Conservation (phyloP, 2,888 invertebrate species). For the Heliconius cydno region DNA sequence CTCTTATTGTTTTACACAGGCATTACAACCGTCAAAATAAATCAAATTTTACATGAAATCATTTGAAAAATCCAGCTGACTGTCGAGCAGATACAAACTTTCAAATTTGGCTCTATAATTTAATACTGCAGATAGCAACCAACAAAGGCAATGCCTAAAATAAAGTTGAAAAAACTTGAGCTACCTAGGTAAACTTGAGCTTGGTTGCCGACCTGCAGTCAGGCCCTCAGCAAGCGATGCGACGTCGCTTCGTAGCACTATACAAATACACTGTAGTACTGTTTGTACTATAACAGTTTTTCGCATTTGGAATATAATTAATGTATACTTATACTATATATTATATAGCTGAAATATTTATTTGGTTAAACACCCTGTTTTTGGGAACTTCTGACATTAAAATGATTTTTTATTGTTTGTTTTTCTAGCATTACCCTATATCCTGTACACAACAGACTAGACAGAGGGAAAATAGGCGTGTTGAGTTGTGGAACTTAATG, state of each 20-base stretch:
- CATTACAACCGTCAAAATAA: too few relatives aligned
- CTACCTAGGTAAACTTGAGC: not conserved
- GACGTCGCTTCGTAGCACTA: slow-evolving; percentile 10
- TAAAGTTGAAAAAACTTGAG: slow-evolving; percentile 14
- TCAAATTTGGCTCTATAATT: not conserved
- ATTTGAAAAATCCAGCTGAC: not conserved
- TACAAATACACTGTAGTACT: not conserved
- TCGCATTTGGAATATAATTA: not conserved
- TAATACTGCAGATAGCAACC: slow-evolving; percentile 14
- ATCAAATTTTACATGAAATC: not conserved
- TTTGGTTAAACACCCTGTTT: not conserved
- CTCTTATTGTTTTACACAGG: not conserved
- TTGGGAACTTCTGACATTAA: not conserved
- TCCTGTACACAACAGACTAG: too few relatives aligned
- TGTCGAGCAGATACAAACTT: not conserved
- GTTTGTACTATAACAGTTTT: slow-evolving; percentile 12
- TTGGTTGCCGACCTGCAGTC: not conserved
- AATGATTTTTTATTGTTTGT: too few relatives aligned
- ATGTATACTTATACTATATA: not conserved
- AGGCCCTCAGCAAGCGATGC: not conserved
- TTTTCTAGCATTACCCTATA: too few relatives aligned
- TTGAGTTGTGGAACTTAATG: too few relatives aligned
- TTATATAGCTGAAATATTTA: not conserved
- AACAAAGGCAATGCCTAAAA: slow-evolving; percentile 15
- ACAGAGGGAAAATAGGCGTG: too few relatives aligned